These are phyloP conservation scores for Notechis scutatus DNA, from an alignment of 2,113 vertebrate genomes.

Conservation along the genomic window DNA sequence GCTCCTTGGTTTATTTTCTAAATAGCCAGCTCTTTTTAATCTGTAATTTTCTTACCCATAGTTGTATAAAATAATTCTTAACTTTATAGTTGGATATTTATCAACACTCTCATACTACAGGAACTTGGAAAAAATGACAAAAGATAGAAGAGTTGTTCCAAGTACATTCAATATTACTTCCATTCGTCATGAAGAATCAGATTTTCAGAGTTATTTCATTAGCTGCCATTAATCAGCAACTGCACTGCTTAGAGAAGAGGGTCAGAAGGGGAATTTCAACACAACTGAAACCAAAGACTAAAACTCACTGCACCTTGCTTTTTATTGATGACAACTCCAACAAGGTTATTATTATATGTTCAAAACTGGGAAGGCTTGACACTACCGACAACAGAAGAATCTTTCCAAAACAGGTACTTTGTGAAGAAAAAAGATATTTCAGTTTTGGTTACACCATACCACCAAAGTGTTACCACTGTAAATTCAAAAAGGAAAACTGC, in stretches of 20 bases:
- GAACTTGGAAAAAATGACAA: not conserved
- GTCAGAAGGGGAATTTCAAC: not conserved
- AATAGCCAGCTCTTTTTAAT: not conserved
- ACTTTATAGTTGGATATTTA: not conserved
- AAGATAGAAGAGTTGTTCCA: not conserved
- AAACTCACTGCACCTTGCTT: not conserved
- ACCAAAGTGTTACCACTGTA: not conserved
- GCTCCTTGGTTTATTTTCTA: not conserved
- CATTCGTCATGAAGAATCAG: not conserved
- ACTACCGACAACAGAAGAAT: not conserved
- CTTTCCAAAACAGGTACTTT: not conserved
- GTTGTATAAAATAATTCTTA: not conserved
- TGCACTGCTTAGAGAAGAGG: not conserved
- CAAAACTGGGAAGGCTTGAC: not conserved
- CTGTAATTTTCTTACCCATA: not conserved
- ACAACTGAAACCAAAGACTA: not conserved
- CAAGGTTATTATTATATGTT: not conserved
- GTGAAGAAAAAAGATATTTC: not conserved
- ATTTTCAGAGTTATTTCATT: not conserved
- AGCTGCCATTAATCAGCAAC: not conserved
- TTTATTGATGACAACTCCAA: not conserved
- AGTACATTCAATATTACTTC: not conserved
- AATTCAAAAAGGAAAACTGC: not conserved
- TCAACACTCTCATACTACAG: not conserved
- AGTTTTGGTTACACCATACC: not conserved